Evolutionary conservation across 2,888 invertebrate species (phyloP), one percentile per base, ranked within the genome.

Genomic region (Teinopalpus imperialis): DNA sequence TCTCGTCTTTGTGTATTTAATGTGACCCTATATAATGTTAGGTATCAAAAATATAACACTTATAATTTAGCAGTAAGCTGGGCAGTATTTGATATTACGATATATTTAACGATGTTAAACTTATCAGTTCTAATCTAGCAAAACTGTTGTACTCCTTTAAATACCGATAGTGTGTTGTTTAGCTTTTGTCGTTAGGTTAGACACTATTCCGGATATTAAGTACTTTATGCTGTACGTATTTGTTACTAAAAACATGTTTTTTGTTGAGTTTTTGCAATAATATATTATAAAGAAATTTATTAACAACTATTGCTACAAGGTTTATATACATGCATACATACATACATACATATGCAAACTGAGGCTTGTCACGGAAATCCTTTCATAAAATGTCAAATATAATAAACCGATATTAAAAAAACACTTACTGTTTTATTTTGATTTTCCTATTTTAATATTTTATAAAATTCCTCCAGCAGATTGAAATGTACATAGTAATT

Each of bases 311-410:
- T 77, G 82, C 83, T 81, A 86, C 83, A 75, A 81, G 69, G 69
- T 78, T 76, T 76, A 73, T 68, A 73, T 69, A 76, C 72, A 79
- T 82, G 80, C 86, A 85, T 71, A 81, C 82, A 83, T n/a, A n/a
- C n/a, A n/a, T n/a, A n/a, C n/a, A n/a, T n/a, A n/a, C n/a, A n/a
- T n/a, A n/a, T n/a, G n/a, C n/a, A 82, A 79, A 16, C 74, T 69
- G 83, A 86, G 76, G 87, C 87, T 88, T 88, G 78, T 85, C 87
- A 88, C 81, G 62, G 68, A 75, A 81, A 83, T 75, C 80, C 81
- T 82, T 86, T 86, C 76, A 83, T 78, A 75, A 85, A 82, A 83
- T 86, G 81, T 86, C 82, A 85, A 86, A 85, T 85, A 82, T 85
- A 86, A 86, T 88, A 87, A 83, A 87, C 81, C 71, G 82, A 77